Conservation (phyloP, 2,113 vertebrate species). For the Nycticryphes semicollaris region DNA sequence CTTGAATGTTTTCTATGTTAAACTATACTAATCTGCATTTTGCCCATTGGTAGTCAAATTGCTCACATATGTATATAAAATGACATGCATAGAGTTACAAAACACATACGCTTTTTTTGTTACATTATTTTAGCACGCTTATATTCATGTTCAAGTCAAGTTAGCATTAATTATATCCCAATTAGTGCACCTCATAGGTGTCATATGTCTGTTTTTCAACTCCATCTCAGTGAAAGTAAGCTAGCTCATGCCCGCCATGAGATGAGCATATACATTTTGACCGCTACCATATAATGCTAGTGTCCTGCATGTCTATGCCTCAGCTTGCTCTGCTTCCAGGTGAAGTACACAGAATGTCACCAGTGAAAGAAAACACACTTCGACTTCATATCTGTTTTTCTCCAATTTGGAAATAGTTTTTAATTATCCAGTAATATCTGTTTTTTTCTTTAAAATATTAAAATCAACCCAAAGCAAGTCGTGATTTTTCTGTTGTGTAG, state of each 20-base stretch:
- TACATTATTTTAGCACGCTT: background rate
- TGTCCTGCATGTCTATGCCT: rapidly evolving
- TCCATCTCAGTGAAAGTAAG: background rate
- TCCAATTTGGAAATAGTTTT: background rate
- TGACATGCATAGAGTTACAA: background rate
- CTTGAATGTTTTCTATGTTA: background rate
- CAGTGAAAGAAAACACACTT: background rate
- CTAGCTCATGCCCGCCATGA: background rate
- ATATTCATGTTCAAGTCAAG: background rate
- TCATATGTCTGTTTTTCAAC: background rate
- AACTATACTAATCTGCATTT: background rate
- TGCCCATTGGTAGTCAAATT: background rate
- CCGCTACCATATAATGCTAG: rapidly evolving
- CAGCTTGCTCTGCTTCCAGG: background rate
- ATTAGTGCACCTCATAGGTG: background rate
- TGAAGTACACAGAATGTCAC: background rate
- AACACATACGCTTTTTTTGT: background rate
- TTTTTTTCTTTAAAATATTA: background rate
- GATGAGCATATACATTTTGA: background rate
- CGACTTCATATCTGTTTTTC: background rate
- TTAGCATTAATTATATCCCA: background rate
- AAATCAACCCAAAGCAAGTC: background rate
- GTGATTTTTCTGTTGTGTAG: background rate
- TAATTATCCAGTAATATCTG: background rate
- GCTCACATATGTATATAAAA: background rate